A percentile compares a stretch with the other conserved stretches of the same genome.
These are phyloP conservation scores for Lymantria dispar DNA, from an alignment of 2,888 invertebrate species.

Conservation along the genomic window DNA sequence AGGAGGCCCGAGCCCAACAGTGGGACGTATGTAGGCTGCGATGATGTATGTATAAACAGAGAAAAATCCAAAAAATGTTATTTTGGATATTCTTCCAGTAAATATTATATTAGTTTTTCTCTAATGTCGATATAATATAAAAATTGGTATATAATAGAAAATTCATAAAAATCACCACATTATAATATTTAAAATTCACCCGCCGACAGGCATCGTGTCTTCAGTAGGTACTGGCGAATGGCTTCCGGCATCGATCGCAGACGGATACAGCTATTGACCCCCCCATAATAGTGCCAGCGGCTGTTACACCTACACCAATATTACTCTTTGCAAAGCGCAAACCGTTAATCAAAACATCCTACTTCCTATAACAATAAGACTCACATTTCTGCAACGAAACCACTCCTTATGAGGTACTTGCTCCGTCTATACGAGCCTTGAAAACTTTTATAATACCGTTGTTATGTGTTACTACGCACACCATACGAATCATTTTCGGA, in stretches of 20 bases:
- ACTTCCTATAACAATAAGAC: constrained; percentile 22
- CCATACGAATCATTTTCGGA: constrained; percentile 29
- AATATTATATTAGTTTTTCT: too few relatives aligned
- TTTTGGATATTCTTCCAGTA: too few relatives aligned
- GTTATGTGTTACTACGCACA: constrained; percentile 25
- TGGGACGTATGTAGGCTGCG: too few relatives aligned
- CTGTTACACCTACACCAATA: constrained; percentile 42
- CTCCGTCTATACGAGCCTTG: constrained; percentile 7
- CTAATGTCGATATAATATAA: too few relatives aligned
- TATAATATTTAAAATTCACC: constrained; percentile 26
- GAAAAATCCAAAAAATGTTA: too few relatives aligned
- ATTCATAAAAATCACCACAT: too few relatives aligned
- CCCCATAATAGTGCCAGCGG: constrained; percentile 49
- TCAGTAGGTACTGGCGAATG: constrained; percentile 47
- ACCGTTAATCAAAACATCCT: constrained; percentile 28
- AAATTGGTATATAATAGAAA: too few relatives aligned
- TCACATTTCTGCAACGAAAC: constrained; percentile 22
- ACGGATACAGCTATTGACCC: constrained; percentile 64
- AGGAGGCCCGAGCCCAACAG: too few relatives aligned
- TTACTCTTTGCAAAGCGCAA: constrained; percentile 33
- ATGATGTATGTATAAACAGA: too few relatives aligned
- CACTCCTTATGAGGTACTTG: constrained; percentile 20
- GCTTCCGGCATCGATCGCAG: constrained; percentile 64
- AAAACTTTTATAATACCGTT: constrained; percentile 37
- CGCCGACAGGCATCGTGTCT: constrained; percentile 43